phyloP scores from a whole-genome alignment of 2,888 invertebrate genomes.

The Achlya flavicornis region DNA sequence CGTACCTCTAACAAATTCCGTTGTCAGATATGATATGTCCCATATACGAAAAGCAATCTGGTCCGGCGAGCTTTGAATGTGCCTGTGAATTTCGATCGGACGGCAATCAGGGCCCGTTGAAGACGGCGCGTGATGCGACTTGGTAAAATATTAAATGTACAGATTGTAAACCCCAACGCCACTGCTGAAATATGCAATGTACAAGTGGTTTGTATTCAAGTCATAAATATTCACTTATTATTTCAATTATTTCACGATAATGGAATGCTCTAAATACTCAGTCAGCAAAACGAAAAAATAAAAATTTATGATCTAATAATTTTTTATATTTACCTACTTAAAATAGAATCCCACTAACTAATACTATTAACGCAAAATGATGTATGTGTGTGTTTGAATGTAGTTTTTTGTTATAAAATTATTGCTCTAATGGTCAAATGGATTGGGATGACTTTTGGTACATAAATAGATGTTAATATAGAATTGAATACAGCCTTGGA shows the following conservation, averaged over 20 bases:
- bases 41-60: conserved; percentile 69
- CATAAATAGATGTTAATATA: too few species aligned
- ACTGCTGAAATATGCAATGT: conserved; percentile 38
- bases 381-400: too few species aligned
- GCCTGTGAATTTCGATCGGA: conserved; percentile 81
- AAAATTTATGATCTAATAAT: too few species aligned
- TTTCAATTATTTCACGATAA: background rate
- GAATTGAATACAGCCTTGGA: too few species aligned
- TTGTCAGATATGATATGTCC: conserved; percentile 33
- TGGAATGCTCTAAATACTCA: too few species aligned
- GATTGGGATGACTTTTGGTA: too few species aligned
- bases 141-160: conserved; percentile 76
- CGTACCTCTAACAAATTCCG: conserved; percentile 15
- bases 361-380: too few species aligned
- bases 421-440: too few species aligned
- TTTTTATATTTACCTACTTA: too few species aligned
- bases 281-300: too few species aligned
- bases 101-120: conserved; percentile 83
- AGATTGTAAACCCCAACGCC: conserved; percentile 45
- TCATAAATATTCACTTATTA: conserved; percentile 27
- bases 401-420: too few species aligned
- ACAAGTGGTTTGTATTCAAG: conserved; percentile 42
- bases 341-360: too few species aligned
- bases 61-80: conserved; percentile 78
- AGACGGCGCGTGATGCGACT: conserved; percentile 82